Evolutionary conservation across 2,797 vertebrate species (phyloP).

Genomic region (Gouania willdenowi): DNA sequence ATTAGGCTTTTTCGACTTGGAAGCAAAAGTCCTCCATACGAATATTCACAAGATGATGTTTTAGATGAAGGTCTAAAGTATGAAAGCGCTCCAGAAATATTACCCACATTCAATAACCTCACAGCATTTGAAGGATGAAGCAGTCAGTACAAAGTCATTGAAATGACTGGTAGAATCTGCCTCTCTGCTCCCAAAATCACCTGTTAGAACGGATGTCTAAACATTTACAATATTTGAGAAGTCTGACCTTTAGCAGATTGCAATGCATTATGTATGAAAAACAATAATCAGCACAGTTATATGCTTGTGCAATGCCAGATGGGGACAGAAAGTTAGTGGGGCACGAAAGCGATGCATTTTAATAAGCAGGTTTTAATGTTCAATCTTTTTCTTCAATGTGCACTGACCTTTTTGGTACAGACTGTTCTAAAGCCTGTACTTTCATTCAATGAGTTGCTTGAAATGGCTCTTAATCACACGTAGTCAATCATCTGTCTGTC

Average conservation of each 20-base stretch:
- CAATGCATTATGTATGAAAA: slow-evolving; percentile 42
- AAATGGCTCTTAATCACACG: no score
- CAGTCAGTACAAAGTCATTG: slow-evolving; percentile 4
- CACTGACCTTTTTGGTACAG: slow-evolving; percentile 18
- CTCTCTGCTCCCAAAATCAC: slow-evolving; percentile 11
- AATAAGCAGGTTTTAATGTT: slow-evolving; percentile 12
- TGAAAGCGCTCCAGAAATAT: no score
- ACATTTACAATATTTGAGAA: slow-evolving; percentile 17
- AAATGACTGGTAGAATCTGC: slow-evolving; percentile 9
- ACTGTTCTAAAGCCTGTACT: background rate
- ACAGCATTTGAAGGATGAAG: background rate
- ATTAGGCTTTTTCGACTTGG: no score
- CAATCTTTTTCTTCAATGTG: slow-evolving; percentile 9
- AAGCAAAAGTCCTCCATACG: no score
- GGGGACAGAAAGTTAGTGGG: slow-evolving; percentile 1
- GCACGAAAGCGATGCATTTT: slow-evolving; percentile 20
- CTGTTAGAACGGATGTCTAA: slow-evolving; percentile 26
- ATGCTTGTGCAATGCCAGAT: slow-evolving; percentile 4
- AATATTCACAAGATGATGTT: no score
- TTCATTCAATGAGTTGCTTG: slow-evolving; percentile 1
- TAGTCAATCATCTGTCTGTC: no score
- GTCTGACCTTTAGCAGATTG: slow-evolving; percentile 42
- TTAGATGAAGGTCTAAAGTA: no score
- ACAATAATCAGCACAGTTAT: slow-evolving; percentile 6
- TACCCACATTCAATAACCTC: background rate